Evolutionary conservation across 2,888 invertebrate genomes (phyloP), one percentile per base, ranked within the genome.

Genomic region (Theodoxus fluviatilis): DNA sequence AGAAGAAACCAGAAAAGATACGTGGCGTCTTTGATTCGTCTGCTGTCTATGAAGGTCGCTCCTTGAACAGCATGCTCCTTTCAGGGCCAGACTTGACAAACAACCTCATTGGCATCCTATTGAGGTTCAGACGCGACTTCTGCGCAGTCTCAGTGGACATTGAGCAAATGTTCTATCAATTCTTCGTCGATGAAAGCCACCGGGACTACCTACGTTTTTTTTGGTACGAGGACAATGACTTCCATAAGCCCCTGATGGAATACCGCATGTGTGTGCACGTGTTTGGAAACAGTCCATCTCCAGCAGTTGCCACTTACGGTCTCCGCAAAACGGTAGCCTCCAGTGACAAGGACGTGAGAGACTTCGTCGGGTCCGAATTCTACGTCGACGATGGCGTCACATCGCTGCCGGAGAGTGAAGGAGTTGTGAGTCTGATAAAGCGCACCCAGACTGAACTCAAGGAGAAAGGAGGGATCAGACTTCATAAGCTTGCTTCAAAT

Each of bases 401-500:
- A 7, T 76, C 78, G 15, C 25, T 65, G 2, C 63, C 71, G 12
- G 47, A 70, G n/a, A 18, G 3, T 3, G 68, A 72, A 15, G 25
- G 72, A 40, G 76, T 75, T 1, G 49, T 72, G 12, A 61, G 71
- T 35, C 61, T 78, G 18, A 37, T 78, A 65, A 71, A 66, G 38
- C 66, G 71, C 1, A 78, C 75, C 18, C 74, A 74, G 35, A n/a
- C 67, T 15, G 73, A 70, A 6, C 55, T 75, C 9, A 52, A 52
- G 59, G 47, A 22, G 33, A 7, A 66, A 7, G 74, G 75, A 2
- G 73, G 73, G 49, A 59, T 73, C 2, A 22, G 71, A 9, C 65
- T 77, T n/a, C 77, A 77, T 31, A 77, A 77, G 63, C 67, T 77
- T n/a, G 70, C 74, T n/a, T 75, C 78, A 7, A 73, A 77, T 55